These are phyloP conservation scores for Sphaeridia pumilis DNA, from an alignment of 2,888 invertebrate species.

Conservation along the genomic window DNA sequence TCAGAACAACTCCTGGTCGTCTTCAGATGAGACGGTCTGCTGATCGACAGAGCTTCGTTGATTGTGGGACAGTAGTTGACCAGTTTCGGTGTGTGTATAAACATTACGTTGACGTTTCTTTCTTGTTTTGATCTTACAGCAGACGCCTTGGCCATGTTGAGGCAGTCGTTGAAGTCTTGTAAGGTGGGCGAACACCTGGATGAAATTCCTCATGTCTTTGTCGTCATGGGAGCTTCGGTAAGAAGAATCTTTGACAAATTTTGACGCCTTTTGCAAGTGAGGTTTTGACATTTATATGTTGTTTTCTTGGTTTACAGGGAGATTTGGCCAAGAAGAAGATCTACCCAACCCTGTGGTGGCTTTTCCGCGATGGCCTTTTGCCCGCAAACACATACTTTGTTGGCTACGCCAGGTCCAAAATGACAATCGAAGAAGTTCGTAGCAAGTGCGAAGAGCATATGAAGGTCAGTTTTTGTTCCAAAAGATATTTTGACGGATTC, in stretches of 20 bases:
- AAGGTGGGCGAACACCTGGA: slow-evolving; percentile 59
- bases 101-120: not conserved
- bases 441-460: slow-evolving; percentile 66
- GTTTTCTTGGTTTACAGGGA: too few relatives aligned
- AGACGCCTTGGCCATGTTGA: slow-evolving; percentile 46
- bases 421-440: slow-evolving; percentile 61
- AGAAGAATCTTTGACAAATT: too few relatives aligned
- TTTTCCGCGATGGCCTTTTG: slow-evolving; percentile 81
- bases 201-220: slow-evolving; percentile 58
- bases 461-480: slow-evolving; percentile 66
- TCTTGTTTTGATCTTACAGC: slow-evolving; percentile 27
- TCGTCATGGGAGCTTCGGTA: slow-evolving; percentile 71
- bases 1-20: too few relatives aligned
- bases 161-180: slow-evolving; percentile 52
- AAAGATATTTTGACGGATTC: too few relatives aligned
- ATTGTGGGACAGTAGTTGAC: too few relatives aligned
- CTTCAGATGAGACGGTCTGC: too few relatives aligned
- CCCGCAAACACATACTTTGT: slow-evolving; percentile 77
- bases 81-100: too few relatives aligned
- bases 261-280: too few relatives aligned
- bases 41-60: too few relatives aligned
- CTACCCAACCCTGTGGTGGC: slow-evolving; percentile 96
- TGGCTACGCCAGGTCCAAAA: slow-evolving; percentile 85
- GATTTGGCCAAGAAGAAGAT: slow-evolving; percentile 98
- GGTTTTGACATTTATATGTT: not conserved